Conservation (phyloP, 1,140 invertebrate species). For the Temnothorax nylanderi region DNA sequence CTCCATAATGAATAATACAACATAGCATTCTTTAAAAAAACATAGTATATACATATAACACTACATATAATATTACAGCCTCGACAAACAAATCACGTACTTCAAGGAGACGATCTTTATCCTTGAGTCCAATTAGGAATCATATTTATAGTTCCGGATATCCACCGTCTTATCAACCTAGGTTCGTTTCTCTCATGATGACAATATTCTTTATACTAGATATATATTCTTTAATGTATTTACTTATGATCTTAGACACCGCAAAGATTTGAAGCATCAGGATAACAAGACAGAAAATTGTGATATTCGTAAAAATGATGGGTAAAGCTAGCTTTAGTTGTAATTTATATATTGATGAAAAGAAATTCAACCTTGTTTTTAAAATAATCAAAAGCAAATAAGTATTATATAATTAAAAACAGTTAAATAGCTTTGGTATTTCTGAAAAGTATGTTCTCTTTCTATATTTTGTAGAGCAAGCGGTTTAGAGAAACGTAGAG, state of each 20-base stretch:
- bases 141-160: slow-evolving; percentile 8
- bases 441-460: background rate
- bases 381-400: background rate
- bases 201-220: background rate
- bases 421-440: background rate
- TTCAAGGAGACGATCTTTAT: slow-evolving; percentile 45
- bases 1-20: background rate
- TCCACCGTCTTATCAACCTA: slow-evolving; percentile 32
- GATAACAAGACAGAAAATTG: background rate
- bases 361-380: background rate
- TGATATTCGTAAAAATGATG: slow-evolving; percentile 26
- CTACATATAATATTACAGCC: slow-evolving; percentile 44
- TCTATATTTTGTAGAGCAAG: background rate
- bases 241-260: slow-evolving; percentile 28
- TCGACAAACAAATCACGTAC: slow-evolving; percentile 21
- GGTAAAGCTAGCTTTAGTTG: slow-evolving; percentile 32
- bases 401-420: slow-evolving; percentile 22
- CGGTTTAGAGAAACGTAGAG: slow-evolving; percentile 31
- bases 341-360: background rate
- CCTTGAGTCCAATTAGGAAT: slow-evolving; percentile 27
- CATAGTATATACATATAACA: background rate
- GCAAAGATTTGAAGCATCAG: background rate
- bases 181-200: slow-evolving; percentile 51
- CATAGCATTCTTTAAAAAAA: background rate
- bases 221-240: background rate